Base-by-base conservation (phyloP, 2,113 vertebrate species). In the Turdus rufiventris region DNA sequence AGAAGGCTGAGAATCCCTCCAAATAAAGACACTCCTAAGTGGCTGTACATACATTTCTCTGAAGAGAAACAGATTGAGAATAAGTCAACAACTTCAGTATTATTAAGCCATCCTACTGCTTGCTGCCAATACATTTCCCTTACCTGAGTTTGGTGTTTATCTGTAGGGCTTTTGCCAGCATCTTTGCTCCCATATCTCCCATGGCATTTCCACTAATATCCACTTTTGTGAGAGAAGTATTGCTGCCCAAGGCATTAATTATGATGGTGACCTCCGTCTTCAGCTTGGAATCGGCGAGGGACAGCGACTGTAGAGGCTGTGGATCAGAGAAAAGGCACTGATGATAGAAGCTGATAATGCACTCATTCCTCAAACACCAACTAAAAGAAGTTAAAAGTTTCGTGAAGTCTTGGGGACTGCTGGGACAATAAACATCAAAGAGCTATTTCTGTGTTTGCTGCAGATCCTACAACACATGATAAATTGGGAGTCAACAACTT, bases 131-230 rank as follows among this genome's bases (percentile, higher is more conserved):
- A 65, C 0, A 0, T 6, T 78, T 84, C 31, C 9, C 84, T 81
- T 96, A 99, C 99, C 99, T 98, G 94, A 99, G 99, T 86, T 99
- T 99, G 74, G 99, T 99, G 98, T 99, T 99, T 96, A 99, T 99
- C 97, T 99, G 99, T 29, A 99, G 97, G 0, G 99, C 99, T 96
- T 99, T 99, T 70, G 99, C 99, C 94, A 99, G 89, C 99, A 99
- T 99, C 97, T 99, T 99, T 7, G 99, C 99, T 57, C 99, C 99
- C 98, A 99, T 99, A 96, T 99, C 99, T 6, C 99, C 99, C 99
- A 99, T 99, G 31, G 98, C 98, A 28, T 99, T 99, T 61, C 99
- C 99, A 51, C 99, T 99, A 97, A 99, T 99, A 97, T 99, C 99
- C 81, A 99, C 98, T 92, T 98, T 98, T 61, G 99, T 99, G 87